Evolutionary conservation across 1,140 invertebrate genomes (phyloP), one percentile per base, ranked within the genome.

Genomic region (Drosophila pachea): DNA sequence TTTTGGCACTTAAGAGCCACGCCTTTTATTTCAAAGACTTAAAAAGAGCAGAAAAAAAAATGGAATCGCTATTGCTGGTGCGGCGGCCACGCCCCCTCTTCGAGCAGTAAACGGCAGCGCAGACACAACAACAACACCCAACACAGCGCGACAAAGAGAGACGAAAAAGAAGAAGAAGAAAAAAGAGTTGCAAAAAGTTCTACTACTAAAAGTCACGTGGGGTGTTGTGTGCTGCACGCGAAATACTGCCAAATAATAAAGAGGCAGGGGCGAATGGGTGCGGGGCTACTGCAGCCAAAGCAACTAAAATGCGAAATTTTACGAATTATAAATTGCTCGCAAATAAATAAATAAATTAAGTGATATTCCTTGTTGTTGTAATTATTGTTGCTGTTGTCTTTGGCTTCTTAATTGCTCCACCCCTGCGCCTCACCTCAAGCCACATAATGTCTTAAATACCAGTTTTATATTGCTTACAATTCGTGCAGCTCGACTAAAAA

Each of bases 141-240:
- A 42, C 40, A 49, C 16, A 38, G 14, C 2, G 31, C 8, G 6
- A 59, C 29, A 16, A n/a, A 38, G 16, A 6, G 35, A 9, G 4
- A 42, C 22, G 12, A 9, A 49, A 36, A 16, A 22, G 16, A n/a
- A 52, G 29, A 48, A n/a, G 40, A 32, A 38, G 36, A 36, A 53
- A 48, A 48, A 48, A 48, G 45, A 7, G 48, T n/a, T 32, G 11
- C 31, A 52, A 49, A 54, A 49, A 14, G 31, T 11, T 45, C 12
- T 52, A 45, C 38, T 47, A 52, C 32, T 22, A 59, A 67, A 67
- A 70, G 62, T 71, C 76, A 78, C 71, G 76, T 78, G 75, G 65
- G 70, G 74, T 68, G 52, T 76, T 68, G 74, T 68, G 62, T 68
- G 75, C 65, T 54, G 65, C 76, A 78, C 76, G 75, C 76, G 75